Evolutionary conservation across 2,888 invertebrate genomes (phyloP).

Genomic region (Azorinus chamasolen): DNA sequence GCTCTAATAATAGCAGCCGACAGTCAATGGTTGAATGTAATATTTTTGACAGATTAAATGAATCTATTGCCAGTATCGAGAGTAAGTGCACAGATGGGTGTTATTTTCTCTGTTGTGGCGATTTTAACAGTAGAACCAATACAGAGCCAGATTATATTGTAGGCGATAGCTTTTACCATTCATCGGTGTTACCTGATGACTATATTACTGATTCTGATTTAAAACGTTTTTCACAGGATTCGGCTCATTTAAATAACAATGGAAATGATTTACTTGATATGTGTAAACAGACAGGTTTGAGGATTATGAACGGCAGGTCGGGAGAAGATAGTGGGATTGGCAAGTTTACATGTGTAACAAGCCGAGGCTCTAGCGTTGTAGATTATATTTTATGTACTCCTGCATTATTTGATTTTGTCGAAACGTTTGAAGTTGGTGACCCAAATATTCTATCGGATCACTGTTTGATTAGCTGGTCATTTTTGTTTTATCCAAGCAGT

Average conservation of each 20-base stretch:
- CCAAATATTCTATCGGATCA: no score
- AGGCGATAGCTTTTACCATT: slow-evolving; percentile 16
- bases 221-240: slow-evolving; percentile 10
- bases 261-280: slow-evolving; percentile 23
- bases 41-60: slow-evolving; percentile 10
- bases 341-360: no score
- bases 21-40: slow-evolving; percentile 8
- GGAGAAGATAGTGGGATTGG: no score
- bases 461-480: background rate
- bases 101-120: slow-evolving; percentile 22
- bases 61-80: slow-evolving; percentile 4
- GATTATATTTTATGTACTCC: no score
- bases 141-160: slow-evolving; percentile 17
- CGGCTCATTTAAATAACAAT: slow-evolving; percentile 5
- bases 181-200: slow-evolving; percentile 26
- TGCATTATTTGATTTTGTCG: no score
- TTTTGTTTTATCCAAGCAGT: slow-evolving; percentile 9
- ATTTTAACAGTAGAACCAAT: slow-evolving; percentile 11
- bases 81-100: no score
- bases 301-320: slow-evolving; percentile 27
- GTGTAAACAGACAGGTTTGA: slow-evolving; percentile 26
- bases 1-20: slow-evolving; percentile 15
- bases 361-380: no score
- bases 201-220: slow-evolving; percentile 2
- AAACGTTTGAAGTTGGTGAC: no score